Conservation (phyloP, 2,888 invertebrate genomes). For the Malachius bipustulatus region DNA sequence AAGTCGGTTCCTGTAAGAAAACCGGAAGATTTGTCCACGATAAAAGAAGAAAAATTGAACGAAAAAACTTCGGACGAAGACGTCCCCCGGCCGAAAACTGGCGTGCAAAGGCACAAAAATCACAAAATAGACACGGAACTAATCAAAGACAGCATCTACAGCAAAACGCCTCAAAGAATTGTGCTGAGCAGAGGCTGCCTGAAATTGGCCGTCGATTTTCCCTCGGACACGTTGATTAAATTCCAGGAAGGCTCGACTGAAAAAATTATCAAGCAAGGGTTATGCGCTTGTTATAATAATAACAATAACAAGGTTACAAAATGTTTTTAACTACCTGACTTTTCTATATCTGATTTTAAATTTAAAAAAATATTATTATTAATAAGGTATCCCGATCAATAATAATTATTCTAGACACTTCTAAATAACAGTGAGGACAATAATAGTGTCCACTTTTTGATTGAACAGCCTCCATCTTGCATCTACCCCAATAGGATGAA, state of each 20-base stretch:
- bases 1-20: conserved; percentile 21
- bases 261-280: conserved; percentile 20
- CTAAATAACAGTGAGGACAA: no score
- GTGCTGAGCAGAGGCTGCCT: conserved; percentile 25
- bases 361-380: no score
- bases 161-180: conserved; percentile 22
- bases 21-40: conserved; percentile 10
- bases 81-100: conserved; percentile 6
- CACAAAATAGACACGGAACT: conserved; percentile 6
- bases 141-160: conserved; percentile 7
- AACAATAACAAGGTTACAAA: no score
- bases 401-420: no score
- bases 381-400: no score
- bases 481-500: no score
- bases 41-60: conserved; percentile 11
- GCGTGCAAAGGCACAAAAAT: conserved; percentile 6
- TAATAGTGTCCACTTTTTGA: no score
- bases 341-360: no score
- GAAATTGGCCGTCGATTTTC: conserved; percentile 28
- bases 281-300: conserved; percentile 16
- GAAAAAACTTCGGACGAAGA: conserved; percentile 9
- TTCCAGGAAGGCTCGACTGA: conserved; percentile 24
- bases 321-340: no score
- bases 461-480: no score
- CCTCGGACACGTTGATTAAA: conserved; percentile 26